These are phyloP conservation scores for Ibycter americanus DNA, from an alignment of 2,797 vertebrate genomes.

Conservation along the genomic window DNA sequence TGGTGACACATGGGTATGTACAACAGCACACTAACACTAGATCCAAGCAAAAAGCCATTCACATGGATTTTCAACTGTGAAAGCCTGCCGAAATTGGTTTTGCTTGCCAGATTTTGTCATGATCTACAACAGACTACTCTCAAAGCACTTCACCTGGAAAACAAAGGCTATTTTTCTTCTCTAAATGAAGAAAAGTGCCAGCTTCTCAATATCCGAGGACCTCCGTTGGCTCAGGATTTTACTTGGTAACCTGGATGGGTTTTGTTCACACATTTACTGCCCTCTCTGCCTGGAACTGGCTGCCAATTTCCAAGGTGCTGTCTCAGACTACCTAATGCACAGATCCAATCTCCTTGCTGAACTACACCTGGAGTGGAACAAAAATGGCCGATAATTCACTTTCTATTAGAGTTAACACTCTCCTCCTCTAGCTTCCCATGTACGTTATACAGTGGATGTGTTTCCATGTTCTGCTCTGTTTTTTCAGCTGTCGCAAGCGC, in stretches of 20 bases:
- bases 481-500: conserved; percentile 78
- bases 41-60: conserved; percentile 44
- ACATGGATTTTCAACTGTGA: conserved; percentile 49
- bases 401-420: conserved; percentile 64
- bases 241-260: not conserved
- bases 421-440: conserved; percentile 54
- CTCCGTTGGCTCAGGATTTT: not conserved
- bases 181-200: conserved; percentile 25
- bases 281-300: not conserved
- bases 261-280: conserved; percentile 6
- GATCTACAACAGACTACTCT: not conserved
- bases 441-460: conserved; percentile 28
- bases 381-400: conserved; percentile 45
- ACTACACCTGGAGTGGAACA: conserved; percentile 56
- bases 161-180: conserved; percentile 28
- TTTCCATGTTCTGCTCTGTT: conserved; percentile 69
- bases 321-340: not conserved
- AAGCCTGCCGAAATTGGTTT: conserved; percentile 48
- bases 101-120: conserved; percentile 47
- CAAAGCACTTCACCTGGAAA: conserved; percentile 25
- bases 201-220: not conserved
- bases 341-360: conserved; percentile 53
- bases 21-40: not conserved
- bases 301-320: conserved; percentile 30
- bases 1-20: not conserved